These are phyloP conservation scores for Sitophilus oryzae DNA, from an alignment of 1,140 invertebrate species.

Conservation along the genomic window DNA sequence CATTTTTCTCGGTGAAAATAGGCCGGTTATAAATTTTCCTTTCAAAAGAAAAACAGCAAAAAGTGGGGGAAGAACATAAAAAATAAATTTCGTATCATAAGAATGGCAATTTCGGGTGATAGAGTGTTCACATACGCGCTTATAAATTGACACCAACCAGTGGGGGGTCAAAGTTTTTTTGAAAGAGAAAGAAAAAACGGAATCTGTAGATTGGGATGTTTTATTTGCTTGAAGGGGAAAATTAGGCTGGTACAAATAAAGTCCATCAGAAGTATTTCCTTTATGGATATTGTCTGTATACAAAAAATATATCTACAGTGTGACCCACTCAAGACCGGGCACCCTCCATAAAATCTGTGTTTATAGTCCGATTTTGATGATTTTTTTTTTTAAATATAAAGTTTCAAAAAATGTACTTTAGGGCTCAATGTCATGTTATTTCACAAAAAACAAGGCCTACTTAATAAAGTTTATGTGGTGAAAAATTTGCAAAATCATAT, in stretches of 20 bases:
- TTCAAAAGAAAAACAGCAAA: too few species aligned
- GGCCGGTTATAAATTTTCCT: slow-evolving; percentile 10
- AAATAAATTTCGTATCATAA: slow-evolving; percentile 22
- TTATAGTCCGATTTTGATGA: too few species aligned
- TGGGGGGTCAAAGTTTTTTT: slow-evolving; percentile 2
- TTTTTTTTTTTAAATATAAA: too few species aligned
- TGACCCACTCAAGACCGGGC: too few species aligned
- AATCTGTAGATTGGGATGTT: slow-evolving; percentile 5
- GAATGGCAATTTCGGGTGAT: slow-evolving; percentile 21
- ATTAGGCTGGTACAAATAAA: slow-evolving; percentile 5
- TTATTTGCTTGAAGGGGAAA: slow-evolving; percentile 12
- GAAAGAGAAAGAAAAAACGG: slow-evolving; percentile 8
- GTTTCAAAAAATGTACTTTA: too few species aligned
- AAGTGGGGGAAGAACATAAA: slow-evolving; percentile 15
- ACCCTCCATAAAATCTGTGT: too few species aligned
- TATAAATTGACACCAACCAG: slow-evolving; percentile 19
- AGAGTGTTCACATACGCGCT: slow-evolving; percentile 22
- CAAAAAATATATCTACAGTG: too few species aligned
- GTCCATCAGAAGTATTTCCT: background rate
- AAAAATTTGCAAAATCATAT: too few species aligned
- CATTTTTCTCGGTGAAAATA: slow-evolving; percentile 19
- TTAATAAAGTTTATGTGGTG: too few species aligned
- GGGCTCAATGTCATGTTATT: too few species aligned
- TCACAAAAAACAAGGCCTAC: too few species aligned
- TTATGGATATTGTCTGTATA: too few species aligned